Evolutionary conservation across 2,888 invertebrate genomes (phyloP).

Genomic region (Apamea monoglypha): DNA sequence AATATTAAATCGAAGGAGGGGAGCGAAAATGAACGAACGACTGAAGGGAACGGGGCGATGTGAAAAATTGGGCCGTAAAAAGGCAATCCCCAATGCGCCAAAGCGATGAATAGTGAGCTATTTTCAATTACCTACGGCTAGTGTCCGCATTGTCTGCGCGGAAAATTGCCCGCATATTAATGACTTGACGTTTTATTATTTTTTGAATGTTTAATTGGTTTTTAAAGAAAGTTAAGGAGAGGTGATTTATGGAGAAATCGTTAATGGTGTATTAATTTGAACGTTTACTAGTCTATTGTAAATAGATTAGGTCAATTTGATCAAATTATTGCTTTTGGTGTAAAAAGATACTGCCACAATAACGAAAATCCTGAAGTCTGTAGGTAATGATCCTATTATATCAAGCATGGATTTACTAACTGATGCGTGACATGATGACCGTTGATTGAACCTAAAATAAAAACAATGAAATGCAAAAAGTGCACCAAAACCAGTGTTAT

Average conservation of each 20-base stretch:
- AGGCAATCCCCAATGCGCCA: constrained; percentile 81
- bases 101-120: constrained; percentile 80
- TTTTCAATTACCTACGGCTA: constrained; percentile 79
- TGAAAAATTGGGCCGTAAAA: constrained; percentile 87
- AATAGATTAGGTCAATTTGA: too few species aligned
- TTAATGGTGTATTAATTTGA: neutral
- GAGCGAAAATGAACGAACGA: constrained; percentile 80
- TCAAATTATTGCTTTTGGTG: neutral
- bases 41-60: constrained; percentile 70
- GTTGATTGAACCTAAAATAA: too few species aligned
- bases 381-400: neutral
- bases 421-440: neutral
- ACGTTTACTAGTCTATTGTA: neutral
- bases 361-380: neutral
- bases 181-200: constrained; percentile 27
- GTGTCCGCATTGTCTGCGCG: constrained; percentile 51
- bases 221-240: neutral
- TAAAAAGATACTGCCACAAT: neutral
- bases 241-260: neutral
- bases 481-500: too few species aligned
- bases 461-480: too few species aligned
- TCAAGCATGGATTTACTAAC: neutral
- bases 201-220: constrained; percentile 31
- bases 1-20: constrained; percentile 85
- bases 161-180: constrained; percentile 45